Evolutionary conservation across 2,113 vertebrate genomes (phyloP).

Genomic region (Meles meles): DNA sequence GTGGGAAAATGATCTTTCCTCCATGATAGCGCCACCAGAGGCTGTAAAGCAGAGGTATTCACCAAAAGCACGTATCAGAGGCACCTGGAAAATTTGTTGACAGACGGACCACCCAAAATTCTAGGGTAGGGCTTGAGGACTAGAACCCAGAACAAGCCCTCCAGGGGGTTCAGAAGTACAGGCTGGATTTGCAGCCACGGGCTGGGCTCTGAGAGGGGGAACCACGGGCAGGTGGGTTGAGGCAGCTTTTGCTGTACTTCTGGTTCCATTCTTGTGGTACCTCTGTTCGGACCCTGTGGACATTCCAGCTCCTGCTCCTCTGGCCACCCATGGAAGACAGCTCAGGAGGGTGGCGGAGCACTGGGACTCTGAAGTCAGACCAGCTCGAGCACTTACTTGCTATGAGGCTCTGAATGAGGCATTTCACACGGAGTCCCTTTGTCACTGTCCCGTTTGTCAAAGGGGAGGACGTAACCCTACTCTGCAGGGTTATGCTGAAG

Average conservation of each 20-base stretch:
- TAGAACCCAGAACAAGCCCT: too few relatives aligned
- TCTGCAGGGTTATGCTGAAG: not conserved
- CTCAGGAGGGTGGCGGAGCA: not conserved
- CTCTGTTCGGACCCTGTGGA: not conserved
- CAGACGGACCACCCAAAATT: not conserved
- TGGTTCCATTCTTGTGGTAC: not conserved
- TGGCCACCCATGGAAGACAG: not conserved
- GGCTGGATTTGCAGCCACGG: rapidly evolving
- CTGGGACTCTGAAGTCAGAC: not conserved
- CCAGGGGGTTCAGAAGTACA: not conserved
- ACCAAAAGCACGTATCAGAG: not conserved
- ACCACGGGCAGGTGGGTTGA: rapidly evolving
- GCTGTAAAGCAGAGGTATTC: not conserved
- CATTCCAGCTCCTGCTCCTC: not conserved
- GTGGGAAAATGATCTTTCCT: not conserved
- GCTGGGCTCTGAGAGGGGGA: not conserved
- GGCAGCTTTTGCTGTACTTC: not conserved
- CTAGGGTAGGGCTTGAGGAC: not conserved
- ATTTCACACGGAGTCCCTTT: not conserved
- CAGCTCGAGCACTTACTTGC: not conserved
- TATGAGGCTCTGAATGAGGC: not conserved
- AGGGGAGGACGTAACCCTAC: rapidly evolving
- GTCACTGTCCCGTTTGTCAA: not conserved
- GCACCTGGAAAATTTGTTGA: not conserved
- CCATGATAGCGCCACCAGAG: not conserved